These are phyloP conservation scores for Melieria picta DNA, from an alignment of 2,888 invertebrate genomes.

Conservation along the genomic window DNA sequence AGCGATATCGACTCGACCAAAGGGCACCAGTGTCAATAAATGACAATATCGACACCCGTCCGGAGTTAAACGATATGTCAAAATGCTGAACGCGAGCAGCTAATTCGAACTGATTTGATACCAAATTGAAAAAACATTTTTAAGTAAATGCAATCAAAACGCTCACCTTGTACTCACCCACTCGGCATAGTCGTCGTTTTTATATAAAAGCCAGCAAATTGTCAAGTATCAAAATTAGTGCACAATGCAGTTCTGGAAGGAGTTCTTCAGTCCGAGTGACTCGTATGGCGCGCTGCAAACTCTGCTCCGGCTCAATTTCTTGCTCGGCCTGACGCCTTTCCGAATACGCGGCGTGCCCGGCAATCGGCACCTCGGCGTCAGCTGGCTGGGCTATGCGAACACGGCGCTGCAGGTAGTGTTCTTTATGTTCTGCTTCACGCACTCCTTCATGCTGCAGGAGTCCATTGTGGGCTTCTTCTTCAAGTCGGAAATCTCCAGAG, in stretches of 20 bases:
- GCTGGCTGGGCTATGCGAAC: conserved; percentile 57
- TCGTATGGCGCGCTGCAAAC: conserved; percentile 58
- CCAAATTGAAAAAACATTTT: no score
- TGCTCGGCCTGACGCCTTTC: conserved; percentile 62
- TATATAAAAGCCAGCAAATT: background rate
- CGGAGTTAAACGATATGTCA: no score
- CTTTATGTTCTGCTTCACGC: conserved; percentile 60
- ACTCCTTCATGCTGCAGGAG: conserved; percentile 55
- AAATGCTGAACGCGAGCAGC: no score
- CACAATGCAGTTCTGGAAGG: conserved; percentile 44
- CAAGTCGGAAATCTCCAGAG: conserved; percentile 60
- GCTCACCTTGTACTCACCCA: no score
- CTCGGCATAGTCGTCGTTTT: background rate
- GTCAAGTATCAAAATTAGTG: background rate
- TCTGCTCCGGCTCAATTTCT: conserved; percentile 55
- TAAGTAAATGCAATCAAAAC: no score
- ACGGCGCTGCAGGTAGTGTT: conserved; percentile 55
- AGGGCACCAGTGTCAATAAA: no score
- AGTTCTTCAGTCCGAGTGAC: conserved; percentile 58
- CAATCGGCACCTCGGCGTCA: conserved; percentile 48
- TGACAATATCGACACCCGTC: no score
- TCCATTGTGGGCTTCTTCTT: conserved; percentile 64
- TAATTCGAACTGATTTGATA: no score
- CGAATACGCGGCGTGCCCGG: conserved; percentile 44
- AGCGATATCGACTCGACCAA: no score